These are phyloP conservation scores for Invenusta paracnida DNA, from an alignment of 2,888 invertebrate genomes.

Conservation along the genomic window DNA sequence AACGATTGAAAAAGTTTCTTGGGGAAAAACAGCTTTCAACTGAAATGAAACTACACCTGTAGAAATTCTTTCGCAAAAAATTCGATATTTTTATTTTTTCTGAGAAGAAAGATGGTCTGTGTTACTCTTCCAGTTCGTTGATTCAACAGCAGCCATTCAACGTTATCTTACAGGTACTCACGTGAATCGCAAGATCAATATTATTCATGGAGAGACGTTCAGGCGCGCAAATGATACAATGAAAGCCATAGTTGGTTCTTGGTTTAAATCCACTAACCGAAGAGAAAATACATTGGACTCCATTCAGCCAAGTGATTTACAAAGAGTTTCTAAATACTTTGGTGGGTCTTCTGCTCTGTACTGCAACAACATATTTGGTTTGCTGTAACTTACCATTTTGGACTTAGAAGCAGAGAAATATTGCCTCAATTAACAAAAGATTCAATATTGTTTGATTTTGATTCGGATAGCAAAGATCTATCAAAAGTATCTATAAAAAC, in stretches of 20 bases:
- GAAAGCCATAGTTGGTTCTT: neutral
- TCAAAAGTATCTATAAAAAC: neutral
- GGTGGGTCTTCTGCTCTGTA: no score
- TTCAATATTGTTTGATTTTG: no score
- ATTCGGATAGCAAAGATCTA: no score
- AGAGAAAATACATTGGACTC: neutral
- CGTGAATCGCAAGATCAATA: neutral
- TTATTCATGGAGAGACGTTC: neutral
- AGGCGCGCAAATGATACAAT: neutral
- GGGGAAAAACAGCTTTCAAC: neutral
- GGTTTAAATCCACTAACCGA: neutral
- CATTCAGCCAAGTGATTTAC: neutral
- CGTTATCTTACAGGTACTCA: neutral
- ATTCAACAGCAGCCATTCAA: neutral
- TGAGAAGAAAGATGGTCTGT: neutral
- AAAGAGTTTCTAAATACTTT: neutral
- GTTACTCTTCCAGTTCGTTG: neutral
- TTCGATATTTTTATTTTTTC: neutral
- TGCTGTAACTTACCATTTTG: neutral
- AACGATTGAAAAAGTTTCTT: no score
- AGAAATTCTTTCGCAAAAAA: no score
- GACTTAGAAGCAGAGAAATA: neutral
- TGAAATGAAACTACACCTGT: no score
- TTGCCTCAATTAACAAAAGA: neutral
- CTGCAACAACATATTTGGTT: neutral